Conservation (phyloP, 2,113 vertebrate genomes). For the Alligator mississippiensis region DNA sequence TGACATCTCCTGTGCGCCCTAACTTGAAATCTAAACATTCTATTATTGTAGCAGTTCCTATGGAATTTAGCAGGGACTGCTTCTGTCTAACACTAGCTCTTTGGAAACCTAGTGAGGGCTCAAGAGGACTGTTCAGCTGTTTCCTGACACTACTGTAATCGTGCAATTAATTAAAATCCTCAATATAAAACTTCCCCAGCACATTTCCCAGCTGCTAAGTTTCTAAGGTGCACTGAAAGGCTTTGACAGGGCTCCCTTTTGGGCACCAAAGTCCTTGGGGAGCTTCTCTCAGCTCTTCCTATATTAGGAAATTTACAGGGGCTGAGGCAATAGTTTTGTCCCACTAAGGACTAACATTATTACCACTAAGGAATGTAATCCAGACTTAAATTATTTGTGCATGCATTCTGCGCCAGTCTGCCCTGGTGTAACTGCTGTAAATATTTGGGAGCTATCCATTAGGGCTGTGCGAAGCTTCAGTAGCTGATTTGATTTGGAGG, state of each 20-base stretch:
- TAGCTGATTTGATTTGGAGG: too few relatives aligned
- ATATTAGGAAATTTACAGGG: neutral
- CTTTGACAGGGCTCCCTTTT: neutral
- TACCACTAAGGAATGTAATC: neutral
- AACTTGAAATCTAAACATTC: constrained; percentile 12
- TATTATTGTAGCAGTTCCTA: constrained; percentile 1
- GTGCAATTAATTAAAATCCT: constrained; percentile 66
- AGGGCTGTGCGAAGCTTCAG: too few relatives aligned
- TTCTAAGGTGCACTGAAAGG: neutral
- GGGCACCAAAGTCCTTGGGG: neutral
- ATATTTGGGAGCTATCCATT: neutral
- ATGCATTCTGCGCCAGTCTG: neutral
- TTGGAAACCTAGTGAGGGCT: constrained; percentile 43
- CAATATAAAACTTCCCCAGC: constrained; percentile 51
- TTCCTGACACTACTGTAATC: constrained; percentile 54
- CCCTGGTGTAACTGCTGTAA: neutral
- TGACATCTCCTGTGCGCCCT: neutral
- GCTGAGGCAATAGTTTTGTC: neutral
- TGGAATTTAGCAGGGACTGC: constrained; percentile 28
- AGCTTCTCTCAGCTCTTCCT: neutral
- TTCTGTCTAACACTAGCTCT: neutral
- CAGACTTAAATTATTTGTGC: neutral
- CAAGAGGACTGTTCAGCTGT: constrained; percentile 56
- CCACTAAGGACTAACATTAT: neutral
- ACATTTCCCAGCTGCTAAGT: constrained; percentile 18